A percentile compares a stretch with the other conserved stretches of the same genome.
Evolutionary conservation across 2,888 invertebrate species (phyloP).

Genomic region (Stenolophus ochropezus): DNA sequence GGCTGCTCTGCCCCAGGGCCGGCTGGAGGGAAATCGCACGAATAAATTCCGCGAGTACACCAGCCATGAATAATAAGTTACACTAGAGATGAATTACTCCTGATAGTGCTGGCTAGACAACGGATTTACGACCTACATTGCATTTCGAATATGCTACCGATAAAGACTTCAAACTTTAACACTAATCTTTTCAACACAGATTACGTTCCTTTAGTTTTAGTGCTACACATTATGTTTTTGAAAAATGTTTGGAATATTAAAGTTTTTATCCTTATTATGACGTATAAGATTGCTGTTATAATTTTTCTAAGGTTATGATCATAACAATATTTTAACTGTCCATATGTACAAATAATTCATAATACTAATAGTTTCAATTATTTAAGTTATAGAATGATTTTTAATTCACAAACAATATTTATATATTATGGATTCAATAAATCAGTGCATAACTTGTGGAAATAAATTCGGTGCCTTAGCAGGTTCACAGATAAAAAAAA

Average conservation of each 20-base stretch:
- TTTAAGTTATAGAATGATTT: too few species aligned
- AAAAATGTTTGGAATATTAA: not conserved
- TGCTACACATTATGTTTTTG: not conserved
- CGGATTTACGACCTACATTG: not conserved
- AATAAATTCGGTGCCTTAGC: too few species aligned
- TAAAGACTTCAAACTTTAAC: not conserved
- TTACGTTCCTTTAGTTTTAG: not conserved
- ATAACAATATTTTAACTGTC: too few species aligned
- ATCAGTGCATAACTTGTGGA: too few species aligned
- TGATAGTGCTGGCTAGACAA: not conserved
- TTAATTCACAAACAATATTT: too few species aligned
- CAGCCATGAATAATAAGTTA: conserved; percentile 22
- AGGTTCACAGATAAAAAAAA: too few species aligned
- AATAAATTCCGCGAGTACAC: conserved; percentile 15
- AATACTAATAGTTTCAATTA: too few species aligned
- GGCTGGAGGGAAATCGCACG: not conserved
- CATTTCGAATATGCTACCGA: not conserved
- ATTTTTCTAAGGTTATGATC: too few species aligned
- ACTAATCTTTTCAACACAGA: not conserved
- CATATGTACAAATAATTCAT: too few species aligned
- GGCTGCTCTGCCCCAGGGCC: not conserved
- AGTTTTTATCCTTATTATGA: too few species aligned
- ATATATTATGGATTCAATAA: too few species aligned
- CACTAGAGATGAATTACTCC: not conserved
- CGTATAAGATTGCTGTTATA: too few species aligned